phyloP scores from a whole-genome alignment of 2,113 vertebrate species.

The Melierax canorus region DNA sequence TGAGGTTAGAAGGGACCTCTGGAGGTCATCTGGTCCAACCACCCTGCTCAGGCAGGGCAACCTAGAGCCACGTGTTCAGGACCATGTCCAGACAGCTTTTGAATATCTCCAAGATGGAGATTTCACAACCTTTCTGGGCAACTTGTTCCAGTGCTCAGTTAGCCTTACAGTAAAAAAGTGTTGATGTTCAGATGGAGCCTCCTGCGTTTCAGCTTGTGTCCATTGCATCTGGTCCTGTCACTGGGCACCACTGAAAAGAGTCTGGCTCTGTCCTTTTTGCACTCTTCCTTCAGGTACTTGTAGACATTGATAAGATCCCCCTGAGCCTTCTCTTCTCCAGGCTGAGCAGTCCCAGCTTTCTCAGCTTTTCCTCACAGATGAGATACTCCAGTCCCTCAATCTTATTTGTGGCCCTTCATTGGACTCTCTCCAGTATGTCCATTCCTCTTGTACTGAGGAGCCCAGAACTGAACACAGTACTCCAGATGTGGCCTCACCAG shows the following conservation, averaged over 20 bases:
- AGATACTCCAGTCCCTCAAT: neutral
- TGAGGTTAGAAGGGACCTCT: neutral
- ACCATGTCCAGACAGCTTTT: fast-evolving
- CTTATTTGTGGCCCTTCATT: neutral
- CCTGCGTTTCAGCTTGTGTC: neutral
- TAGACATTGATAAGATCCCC: neutral
- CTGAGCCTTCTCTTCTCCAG: neutral
- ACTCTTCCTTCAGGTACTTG: neutral
- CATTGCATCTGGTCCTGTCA: neutral
- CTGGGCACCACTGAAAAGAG: neutral
- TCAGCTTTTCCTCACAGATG: neutral
- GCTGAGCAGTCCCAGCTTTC: neutral
- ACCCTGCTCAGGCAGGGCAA: neutral
- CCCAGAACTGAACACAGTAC: neutral
- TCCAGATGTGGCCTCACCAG: neutral
- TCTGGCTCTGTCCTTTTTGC: neutral
- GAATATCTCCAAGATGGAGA: neutral
- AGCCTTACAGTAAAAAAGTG: neutral
- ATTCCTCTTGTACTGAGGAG: neutral
- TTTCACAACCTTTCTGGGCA: neutral
- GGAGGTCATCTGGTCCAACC: neutral
- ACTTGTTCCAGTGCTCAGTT: neutral
- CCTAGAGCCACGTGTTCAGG: neutral
- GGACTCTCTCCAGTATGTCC: neutral
- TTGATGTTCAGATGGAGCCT: neutral